These are phyloP conservation scores for Aphrocallistes beatrix DNA, from an alignment of 37 sponge, comb jelly and placozoan species.

Conservation along the genomic window DNA sequence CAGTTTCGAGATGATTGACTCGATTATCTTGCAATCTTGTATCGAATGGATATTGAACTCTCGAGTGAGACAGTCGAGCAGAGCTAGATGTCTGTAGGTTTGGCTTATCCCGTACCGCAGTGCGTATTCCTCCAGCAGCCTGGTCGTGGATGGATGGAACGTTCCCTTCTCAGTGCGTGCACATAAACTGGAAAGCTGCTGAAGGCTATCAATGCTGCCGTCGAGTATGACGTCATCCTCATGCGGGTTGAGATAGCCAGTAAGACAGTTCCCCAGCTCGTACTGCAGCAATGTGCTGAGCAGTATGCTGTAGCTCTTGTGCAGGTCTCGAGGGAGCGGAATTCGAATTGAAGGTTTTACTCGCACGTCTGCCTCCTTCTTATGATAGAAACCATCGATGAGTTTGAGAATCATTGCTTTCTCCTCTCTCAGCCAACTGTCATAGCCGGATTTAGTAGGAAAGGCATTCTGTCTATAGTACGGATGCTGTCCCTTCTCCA, in stretches of 20 bases:
- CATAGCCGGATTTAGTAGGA: not conserved
- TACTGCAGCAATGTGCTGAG: not conserved
- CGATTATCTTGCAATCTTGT: not conserved
- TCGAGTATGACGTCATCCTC: not conserved
- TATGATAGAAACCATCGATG: not conserved
- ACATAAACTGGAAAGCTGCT: not conserved
- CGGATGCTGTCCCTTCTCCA: constrained; percentile 9
- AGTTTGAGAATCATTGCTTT: not conserved
- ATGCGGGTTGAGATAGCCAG: not conserved
- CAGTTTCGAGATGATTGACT: not conserved
- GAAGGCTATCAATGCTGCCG: not conserved
- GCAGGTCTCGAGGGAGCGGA: not conserved
- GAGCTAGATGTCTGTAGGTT: constrained; percentile 6
- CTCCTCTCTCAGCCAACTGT: not conserved
- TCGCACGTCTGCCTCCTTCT: not conserved
- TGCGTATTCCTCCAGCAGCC: constrained; percentile 17
- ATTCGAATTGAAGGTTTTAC: not conserved
- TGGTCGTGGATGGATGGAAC: constrained; percentile 9
- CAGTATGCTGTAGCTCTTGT: not conserved
- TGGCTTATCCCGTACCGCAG: not conserved
- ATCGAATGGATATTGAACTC: not conserved
- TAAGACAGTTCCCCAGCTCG: not conserved
- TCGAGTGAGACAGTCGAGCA: not conserved
- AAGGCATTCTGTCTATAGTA: not conserved
- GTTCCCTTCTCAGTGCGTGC: not conserved